Conservation (phyloP, 2,888 invertebrate genomes). For the Dynastes grantii region DNA sequence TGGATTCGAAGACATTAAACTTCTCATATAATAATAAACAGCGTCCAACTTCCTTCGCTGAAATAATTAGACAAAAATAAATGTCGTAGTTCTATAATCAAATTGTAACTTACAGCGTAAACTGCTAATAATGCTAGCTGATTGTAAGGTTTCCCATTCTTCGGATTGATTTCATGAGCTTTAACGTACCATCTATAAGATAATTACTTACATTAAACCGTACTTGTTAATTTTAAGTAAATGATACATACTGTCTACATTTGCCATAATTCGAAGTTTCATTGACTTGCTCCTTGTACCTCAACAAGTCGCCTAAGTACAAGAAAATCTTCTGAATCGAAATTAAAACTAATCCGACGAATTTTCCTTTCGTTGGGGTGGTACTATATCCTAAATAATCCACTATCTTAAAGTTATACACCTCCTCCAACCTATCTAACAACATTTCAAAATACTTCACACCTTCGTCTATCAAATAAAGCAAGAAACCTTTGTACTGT, state of each 20-base stretch:
- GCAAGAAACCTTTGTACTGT: slow-evolving; percentile 77
- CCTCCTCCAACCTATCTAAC: slow-evolving; percentile 81
- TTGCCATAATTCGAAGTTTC: slow-evolving; percentile 87
- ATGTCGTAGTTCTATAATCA: not conserved
- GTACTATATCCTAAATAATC: slow-evolving; percentile 76
- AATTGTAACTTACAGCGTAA: slow-evolving; percentile 77
- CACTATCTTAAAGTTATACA: slow-evolving; percentile 82
- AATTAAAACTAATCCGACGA: slow-evolving; percentile 83
- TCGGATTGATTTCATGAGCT: slow-evolving; percentile 94
- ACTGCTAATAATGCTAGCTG: slow-evolving; percentile 93
- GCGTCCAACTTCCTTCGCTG: slow-evolving; percentile 95
- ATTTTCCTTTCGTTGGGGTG: slow-evolving; percentile 75
- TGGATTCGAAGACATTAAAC: slow-evolving; percentile 94
- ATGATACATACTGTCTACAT: slow-evolving; percentile 77
- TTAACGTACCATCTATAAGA: slow-evolving; percentile 87
- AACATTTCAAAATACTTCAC: slow-evolving; percentile 84
- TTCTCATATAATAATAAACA: slow-evolving; percentile 97
- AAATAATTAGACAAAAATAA: slow-evolving; percentile 63
- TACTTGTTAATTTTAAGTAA: not conserved
- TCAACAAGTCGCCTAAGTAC: slow-evolving; percentile 92
- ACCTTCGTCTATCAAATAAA: slow-evolving; percentile 85
- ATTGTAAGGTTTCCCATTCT: slow-evolving; percentile 96
- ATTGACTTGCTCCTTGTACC: slow-evolving; percentile 90
- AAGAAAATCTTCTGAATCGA: slow-evolving; percentile 91
- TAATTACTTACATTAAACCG: slow-evolving; percentile 29